Evolutionary conservation across 2,888 invertebrate genomes (phyloP), one percentile per base, ranked within the genome.

Genomic region (Perizoma flavofasciatum): DNA sequence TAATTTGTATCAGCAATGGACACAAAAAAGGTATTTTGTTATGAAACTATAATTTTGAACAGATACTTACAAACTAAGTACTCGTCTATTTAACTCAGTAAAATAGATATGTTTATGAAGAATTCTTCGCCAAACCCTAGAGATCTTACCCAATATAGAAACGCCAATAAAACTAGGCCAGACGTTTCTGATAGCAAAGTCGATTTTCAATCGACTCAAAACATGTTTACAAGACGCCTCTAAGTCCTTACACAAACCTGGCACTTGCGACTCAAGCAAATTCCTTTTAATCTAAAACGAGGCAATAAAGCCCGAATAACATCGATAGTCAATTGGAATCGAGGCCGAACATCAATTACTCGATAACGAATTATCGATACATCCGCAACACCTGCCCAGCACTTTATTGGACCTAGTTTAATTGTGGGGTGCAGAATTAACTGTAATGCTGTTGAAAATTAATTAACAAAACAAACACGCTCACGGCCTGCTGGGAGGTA

Each of bases 361-460:
- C 73, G 82, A 80, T 61, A 61, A 57, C 77, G 65, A 68, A 75
- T 71, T 74, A 79, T 80, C 79, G 78, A 77, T 73, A 79, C 75
- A 73, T 81, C 76, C 73, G 77, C 71, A 79, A 75, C 80, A 82
- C 81, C 79, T 82, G 82, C 70, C 59, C 37, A 50, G 48, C 59
- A 53, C 55, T 59, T 33, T 47, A 50, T 33, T 50, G 49, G 41
- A 7, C 6, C 41, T 41, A 51, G 34, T 68, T 69, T 66, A 67
- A 70, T 72, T 65, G 66, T 66, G 54, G 59, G 46, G 60, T 51
- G 55, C 61, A 60, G 51, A 59, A 62, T 59, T 63, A 63, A 70
- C 71, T 62, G 66, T 66, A 59, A 63, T 69, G 63, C 62, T 49
- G 33, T 63, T 50, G 59, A 33, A 71, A 69, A 70, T 72, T 63